These are phyloP conservation scores for Mongoloraphidia duomilia DNA, from an alignment of 2,888 invertebrate genomes.

Conservation along the genomic window DNA sequence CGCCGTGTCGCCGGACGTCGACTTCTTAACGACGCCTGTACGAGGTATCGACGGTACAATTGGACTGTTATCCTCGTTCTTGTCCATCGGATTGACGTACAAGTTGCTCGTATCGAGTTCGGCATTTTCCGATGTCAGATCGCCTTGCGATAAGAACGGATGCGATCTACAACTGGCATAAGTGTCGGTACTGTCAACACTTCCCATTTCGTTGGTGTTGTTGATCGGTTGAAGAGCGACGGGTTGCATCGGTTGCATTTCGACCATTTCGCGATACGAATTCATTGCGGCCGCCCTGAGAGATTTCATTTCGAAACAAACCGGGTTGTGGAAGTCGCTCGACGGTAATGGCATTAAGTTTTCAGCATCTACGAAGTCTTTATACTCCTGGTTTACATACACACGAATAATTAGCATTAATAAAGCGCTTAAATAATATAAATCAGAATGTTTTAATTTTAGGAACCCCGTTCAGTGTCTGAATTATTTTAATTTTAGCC, in stretches of 20 bases:
- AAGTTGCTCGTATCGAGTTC: conserved; percentile 60
- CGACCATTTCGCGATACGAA: conserved; percentile 15
- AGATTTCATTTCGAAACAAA: conserved; percentile 66
- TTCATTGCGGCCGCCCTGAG: conserved; percentile 26
- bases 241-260: conserved; percentile 13
- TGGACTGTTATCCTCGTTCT: conserved; percentile 33
- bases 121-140: conserved; percentile 31
- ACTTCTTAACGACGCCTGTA: conserved; percentile 53
- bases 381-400: conserved; percentile 52
- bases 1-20: conserved; percentile 63
- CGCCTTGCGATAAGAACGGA: conserved; percentile 67
- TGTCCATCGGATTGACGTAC: conserved; percentile 77
- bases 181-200: conserved; percentile 74
- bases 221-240: conserved; percentile 16
- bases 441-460: no score
- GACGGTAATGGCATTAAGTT: conserved; percentile 75
- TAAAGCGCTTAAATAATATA: no score
- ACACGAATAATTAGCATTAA: no score
- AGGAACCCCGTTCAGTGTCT: no score
- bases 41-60: conserved; percentile 26
- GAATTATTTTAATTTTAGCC: no score
- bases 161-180: conserved; percentile 95
- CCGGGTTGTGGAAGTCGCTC: conserved; percentile 69
- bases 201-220: conserved; percentile 36
- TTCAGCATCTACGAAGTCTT: conserved; percentile 83